These are phyloP conservation scores for Ammospiza maritima DNA, from an alignment of 2,797 vertebrate genomes.

Conservation along the genomic window DNA sequence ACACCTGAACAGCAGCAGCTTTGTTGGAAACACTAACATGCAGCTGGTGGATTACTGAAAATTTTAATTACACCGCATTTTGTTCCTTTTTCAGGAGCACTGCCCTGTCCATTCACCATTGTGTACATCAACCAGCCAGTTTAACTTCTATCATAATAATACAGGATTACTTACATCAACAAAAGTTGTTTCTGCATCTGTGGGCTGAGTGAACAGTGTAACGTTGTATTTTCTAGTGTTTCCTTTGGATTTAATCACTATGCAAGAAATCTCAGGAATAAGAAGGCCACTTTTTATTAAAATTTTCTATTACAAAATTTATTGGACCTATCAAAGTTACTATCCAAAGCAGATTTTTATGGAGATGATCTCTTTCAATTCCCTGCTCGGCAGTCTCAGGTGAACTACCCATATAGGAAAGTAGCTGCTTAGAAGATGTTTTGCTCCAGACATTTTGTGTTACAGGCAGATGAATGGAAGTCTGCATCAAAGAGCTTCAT, in stretches of 20 bases:
- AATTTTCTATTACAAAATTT: constrained; percentile 40
- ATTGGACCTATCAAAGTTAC: constrained; percentile 29
- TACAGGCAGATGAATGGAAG: constrained; percentile 65
- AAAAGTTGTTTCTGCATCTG: background rate
- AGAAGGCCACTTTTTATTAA: background rate
- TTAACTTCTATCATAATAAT: background rate
- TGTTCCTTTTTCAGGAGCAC: background rate
- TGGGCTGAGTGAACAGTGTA: background rate
- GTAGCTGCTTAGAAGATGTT: constrained; percentile 55
- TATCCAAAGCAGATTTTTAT: constrained; percentile 40
- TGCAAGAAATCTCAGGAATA: background rate
- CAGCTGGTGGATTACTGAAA: background rate
- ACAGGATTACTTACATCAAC: background rate
- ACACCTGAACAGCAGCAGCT: background rate
- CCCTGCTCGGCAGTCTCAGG: constrained; percentile 39
- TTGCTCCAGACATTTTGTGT: constrained; percentile 61
- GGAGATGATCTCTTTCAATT: constrained; percentile 58
- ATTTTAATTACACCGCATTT: background rate
- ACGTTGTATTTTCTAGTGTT: background rate
- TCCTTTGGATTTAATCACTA: background rate
- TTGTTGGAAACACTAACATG: background rate
- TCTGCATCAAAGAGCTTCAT: constrained; percentile 52
- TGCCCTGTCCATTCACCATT: background rate
- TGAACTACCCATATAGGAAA: constrained; percentile 29
- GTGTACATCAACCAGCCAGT: background rate